phyloP scores from a whole-genome alignment of 2,797 vertebrate species.

The Ispidina picta region DNA sequence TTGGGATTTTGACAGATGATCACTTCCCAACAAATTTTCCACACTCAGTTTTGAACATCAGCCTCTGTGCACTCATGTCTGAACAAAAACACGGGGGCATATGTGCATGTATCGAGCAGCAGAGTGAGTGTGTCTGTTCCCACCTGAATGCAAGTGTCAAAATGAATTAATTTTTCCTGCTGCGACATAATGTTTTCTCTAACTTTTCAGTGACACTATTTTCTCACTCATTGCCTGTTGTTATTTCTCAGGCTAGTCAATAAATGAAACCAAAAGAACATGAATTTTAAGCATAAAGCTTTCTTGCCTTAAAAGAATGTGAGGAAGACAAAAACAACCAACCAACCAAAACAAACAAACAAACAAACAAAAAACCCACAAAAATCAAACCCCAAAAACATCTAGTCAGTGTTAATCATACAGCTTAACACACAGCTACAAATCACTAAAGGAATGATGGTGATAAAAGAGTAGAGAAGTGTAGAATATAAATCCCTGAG shows the following conservation, averaged over 20 bases:
- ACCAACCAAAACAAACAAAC: no score
- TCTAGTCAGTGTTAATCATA: not conserved
- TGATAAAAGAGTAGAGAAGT: not conserved
- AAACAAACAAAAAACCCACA: no score
- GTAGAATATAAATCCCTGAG: not conserved
- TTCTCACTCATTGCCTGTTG: slow-evolving; percentile 18
- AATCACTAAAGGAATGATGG: not conserved
- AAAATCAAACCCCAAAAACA: not conserved
- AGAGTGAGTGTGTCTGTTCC: not conserved
- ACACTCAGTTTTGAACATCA: not conserved
- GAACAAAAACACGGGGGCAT: not conserved
- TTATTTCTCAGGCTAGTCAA: slow-evolving; percentile 12
- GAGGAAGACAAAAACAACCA: not conserved
- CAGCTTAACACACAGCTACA: not conserved
- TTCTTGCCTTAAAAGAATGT: not conserved
- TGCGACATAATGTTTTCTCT: not conserved
- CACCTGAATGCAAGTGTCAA: slow-evolving; percentile 26
- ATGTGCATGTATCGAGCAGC: not conserved
- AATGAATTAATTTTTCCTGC: slow-evolving; percentile 39
- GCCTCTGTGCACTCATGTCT: not conserved
- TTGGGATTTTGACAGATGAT: slow-evolving; percentile 17
- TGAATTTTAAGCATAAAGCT: slow-evolving; percentile 12
- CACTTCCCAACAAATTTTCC: not conserved
- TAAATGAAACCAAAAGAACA: not conserved
- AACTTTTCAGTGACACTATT: slow-evolving; percentile 18